These are phyloP conservation scores for Pogona vitticeps DNA, from an alignment of 2,113 vertebrate genomes.

Conservation along the genomic window DNA sequence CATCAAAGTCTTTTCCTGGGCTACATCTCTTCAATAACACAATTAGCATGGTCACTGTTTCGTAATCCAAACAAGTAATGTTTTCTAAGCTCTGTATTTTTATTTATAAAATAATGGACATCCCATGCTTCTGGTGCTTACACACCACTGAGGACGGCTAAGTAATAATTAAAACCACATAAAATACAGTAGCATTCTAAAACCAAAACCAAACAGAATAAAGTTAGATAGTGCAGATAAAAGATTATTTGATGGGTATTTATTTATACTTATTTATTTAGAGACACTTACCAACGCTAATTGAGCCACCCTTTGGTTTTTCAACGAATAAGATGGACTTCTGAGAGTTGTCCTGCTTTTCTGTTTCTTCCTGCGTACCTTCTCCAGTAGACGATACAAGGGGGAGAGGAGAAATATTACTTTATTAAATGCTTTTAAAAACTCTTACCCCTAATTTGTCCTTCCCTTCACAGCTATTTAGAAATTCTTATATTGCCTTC, in stretches of 20 bases:
- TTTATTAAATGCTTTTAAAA: slow-evolving; percentile 16
- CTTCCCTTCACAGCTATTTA: too few relatives aligned
- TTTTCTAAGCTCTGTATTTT: not conserved
- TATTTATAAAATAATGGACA: not conserved
- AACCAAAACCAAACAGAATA: not conserved
- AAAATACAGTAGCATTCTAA: not conserved
- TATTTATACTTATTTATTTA: not conserved
- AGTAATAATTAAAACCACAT: not conserved
- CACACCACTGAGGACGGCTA: not conserved
- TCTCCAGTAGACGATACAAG: slow-evolving; percentile 90
- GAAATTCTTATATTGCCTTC: too few relatives aligned
- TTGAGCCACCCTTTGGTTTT: slow-evolving; percentile 83
- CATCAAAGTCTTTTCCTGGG: too few relatives aligned
- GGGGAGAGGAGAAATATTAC: slow-evolving; percentile 59
- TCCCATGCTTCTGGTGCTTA: not conserved
- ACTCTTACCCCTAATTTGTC: not conserved
- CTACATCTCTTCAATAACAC: too few relatives aligned
- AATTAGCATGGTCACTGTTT: too few relatives aligned
- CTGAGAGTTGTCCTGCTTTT: slow-evolving; percentile 83
- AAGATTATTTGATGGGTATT: not conserved
- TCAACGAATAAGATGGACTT: slow-evolving; percentile 88
- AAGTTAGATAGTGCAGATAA: not conserved
- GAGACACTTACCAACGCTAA: slow-evolving; percentile 88
- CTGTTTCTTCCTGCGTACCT: slow-evolving; percentile 82
- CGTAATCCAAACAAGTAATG: too few relatives aligned